A percentile compares a stretch with the other conserved stretches of the same genome.
These are phyloP conservation scores for Norana najaformis DNA, from an alignment of 2,888 invertebrate species.

Conservation along the genomic window DNA sequence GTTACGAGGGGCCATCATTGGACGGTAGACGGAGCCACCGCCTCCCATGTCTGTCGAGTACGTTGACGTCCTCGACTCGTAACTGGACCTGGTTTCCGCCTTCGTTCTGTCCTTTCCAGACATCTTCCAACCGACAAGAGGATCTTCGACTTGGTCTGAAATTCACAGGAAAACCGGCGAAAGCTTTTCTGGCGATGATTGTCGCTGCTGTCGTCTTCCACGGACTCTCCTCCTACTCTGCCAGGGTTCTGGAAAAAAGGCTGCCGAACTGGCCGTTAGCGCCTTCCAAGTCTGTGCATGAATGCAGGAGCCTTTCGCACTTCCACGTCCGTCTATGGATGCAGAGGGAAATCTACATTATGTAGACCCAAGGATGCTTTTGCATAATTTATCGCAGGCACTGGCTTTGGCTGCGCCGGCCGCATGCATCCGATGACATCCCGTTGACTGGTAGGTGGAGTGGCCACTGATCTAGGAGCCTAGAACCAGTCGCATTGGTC, in stretches of 20 bases:
- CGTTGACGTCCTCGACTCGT: neutral
- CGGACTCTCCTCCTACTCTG: neutral
- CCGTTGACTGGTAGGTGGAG: too few species aligned
- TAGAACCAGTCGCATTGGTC: neutral
- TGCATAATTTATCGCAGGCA: slow-evolving; percentile 6
- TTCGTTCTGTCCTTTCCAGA: neutral
- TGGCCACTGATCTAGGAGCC: neutral
- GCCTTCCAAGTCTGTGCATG: too few species aligned
- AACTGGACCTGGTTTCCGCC: neutral
- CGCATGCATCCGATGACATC: neutral
- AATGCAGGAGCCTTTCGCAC: too few species aligned
- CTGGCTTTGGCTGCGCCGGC: neutral
- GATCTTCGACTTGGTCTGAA: neutral
- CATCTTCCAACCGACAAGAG: neutral
- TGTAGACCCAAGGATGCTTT: neutral
- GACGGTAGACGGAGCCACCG: slow-evolving; percentile 35
- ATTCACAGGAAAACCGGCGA: neutral
- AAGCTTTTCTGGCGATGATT: neutral
- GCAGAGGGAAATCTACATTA: neutral
- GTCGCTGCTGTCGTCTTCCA: neutral
- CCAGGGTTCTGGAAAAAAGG: neutral
- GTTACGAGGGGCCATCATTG: slow-evolving; percentile 39
- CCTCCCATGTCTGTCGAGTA: slow-evolving; percentile 17
- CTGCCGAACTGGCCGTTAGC: neutral
- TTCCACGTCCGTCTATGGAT: neutral